phyloP scores from a whole-genome alignment of 2,888 invertebrate species.

The Atrina japonica region DNA sequence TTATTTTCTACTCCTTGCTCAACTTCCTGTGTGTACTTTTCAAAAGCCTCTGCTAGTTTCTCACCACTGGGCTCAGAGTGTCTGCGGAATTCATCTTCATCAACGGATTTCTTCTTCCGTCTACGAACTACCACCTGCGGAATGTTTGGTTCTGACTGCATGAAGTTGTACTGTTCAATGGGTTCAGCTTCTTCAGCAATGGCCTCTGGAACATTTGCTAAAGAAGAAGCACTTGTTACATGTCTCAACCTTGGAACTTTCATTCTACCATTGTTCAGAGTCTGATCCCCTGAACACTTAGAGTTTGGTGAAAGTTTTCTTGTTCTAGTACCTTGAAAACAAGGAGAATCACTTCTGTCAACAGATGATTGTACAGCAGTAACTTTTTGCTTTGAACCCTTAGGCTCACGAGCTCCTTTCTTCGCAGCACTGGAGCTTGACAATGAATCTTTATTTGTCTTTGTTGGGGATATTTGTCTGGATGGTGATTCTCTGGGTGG shows the following conservation, averaged over 20 bases:
- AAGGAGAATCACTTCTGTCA: background rate
- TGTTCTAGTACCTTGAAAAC: background rate
- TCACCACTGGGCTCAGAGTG: conserved; percentile 70
- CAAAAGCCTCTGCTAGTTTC: conserved; percentile 60
- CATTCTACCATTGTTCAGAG: conserved; percentile 15
- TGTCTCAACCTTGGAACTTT: conserved; percentile 43
- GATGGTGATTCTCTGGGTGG: too few species aligned
- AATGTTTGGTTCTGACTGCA: too few species aligned
- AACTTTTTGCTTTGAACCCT: background rate
- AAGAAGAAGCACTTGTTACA: conserved; percentile 66
- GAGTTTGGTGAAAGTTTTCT: conserved; percentile 13
- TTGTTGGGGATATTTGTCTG: background rate
- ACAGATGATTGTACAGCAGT: background rate
- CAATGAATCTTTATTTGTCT: background rate
- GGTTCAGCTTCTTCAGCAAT: conserved; percentile 61
- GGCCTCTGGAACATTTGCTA: conserved; percentile 74
- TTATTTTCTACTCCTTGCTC: conserved; percentile 22
- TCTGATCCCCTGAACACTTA: background rate
- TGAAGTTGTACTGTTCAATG: conserved; percentile 20
- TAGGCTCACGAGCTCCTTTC: background rate
- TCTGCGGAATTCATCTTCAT: conserved; percentile 62
- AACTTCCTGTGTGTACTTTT: conserved; percentile 46
- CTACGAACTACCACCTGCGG: conserved; percentile 58
- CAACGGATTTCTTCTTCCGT: conserved; percentile 46
- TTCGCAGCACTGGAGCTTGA: background rate